Conservation (phyloP, 2,113 vertebrate genomes). For the Hippotragus niger region DNA sequence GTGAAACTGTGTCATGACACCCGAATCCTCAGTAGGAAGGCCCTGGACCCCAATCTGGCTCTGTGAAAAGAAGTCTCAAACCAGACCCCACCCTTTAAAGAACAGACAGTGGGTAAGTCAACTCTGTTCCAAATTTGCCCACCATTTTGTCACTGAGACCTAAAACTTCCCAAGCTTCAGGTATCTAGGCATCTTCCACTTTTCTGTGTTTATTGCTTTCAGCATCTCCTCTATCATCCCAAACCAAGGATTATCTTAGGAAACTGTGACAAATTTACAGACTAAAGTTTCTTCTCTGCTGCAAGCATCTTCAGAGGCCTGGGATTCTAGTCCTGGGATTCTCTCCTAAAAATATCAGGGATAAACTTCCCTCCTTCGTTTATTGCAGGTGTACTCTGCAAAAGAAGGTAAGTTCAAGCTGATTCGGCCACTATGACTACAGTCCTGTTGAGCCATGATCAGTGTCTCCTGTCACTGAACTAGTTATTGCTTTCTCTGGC, state of each 20-base stretch:
- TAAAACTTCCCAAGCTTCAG: background rate
- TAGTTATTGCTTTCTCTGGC: background rate
- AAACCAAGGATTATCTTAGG: background rate
- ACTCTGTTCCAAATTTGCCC: background rate
- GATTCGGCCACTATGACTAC: background rate
- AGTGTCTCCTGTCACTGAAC: background rate
- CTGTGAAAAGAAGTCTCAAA: background rate
- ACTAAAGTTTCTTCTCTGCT: background rate
- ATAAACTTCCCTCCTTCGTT: background rate
- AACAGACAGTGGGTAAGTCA: conserved; percentile 3
- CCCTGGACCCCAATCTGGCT: background rate
- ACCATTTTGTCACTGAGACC: background rate
- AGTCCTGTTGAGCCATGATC: background rate
- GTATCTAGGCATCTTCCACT: background rate
- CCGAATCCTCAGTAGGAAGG: background rate
- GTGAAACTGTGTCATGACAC: background rate
- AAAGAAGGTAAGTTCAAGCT: background rate
- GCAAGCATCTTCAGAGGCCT: background rate
- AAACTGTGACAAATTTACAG: background rate
- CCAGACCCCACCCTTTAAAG: background rate
- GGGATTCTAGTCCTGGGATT: background rate
- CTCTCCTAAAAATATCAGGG: background rate
- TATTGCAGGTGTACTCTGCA: background rate
- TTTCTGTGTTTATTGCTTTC: background rate
- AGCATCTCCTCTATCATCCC: background rate